Base-by-base conservation (phyloP, 2,113 vertebrate genomes). In the Monopterus albus region DNA sequence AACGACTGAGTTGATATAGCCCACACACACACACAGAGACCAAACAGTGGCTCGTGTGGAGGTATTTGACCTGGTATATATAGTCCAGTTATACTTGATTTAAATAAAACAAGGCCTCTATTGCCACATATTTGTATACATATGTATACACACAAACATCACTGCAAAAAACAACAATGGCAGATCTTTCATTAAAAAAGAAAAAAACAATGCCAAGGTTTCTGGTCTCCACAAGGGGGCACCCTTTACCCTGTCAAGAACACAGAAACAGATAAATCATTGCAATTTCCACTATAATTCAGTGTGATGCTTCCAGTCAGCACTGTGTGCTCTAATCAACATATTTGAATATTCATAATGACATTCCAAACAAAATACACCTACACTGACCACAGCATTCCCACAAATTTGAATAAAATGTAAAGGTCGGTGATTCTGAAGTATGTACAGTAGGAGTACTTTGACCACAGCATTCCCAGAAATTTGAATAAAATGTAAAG, bases 171-270 rank as follows among this genome's bases (percentile, higher is more conserved):
- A 38, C 1, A 12, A 13, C 11, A 14, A 5, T 6, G 15, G 7
- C 0, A 29, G 18, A 15, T 42, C 14, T 45, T 23, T 29, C 29
- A 8, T 36, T 31, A 31, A 53, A 20, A 23, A n/a, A 8, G 9
- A 1, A 15, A 28, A 13, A 10, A 3, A 11, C 1, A 52, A 11
- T n/a, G 8, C 6, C 20, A 61, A 11, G 11, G 28, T 7, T 17
- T 21, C 17, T 39, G 2, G 38, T 43, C 2, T 72, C 89, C 90
- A 89, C 85, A 42, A 84, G 90, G 87, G 76, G 90, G 73, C 89
- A 55, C 80, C 56, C 68, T 90, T 87, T 38, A 78, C 72, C 83
- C 57, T 70, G 2, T 17, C 36, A 69, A 80, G 38, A 74, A 13
- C 42, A 36, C 7, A 40, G 17, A 25, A 1, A 14, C 1, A 21